Percentiles rank a stretch among this genome's conserved stretches.
These are phyloP conservation scores for Helleia helle DNA, from an alignment of 2,888 invertebrate genomes.

Conservation along the genomic window DNA sequence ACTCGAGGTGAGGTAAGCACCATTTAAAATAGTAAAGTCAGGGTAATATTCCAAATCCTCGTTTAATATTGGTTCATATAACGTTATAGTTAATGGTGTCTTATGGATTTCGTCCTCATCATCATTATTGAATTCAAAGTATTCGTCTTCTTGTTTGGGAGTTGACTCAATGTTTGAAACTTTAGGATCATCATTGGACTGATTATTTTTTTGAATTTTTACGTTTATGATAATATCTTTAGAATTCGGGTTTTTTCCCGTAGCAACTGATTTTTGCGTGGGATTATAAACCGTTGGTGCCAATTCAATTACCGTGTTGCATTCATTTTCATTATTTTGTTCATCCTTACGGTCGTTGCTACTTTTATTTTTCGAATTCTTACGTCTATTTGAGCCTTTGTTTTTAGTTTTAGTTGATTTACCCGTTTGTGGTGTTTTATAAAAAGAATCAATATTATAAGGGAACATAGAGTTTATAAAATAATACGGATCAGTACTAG, in stretches of 20 bases:
- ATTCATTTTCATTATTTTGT: slow-evolving; percentile 15
- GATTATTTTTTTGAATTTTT: slow-evolving; percentile 25
- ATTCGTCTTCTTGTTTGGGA: not conserved
- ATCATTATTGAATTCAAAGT: not conserved
- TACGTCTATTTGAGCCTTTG: slow-evolving; percentile 7
- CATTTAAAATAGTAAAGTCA: slow-evolving; percentile 37
- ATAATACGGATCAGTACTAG: slow-evolving; percentile 8
- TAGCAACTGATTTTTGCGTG: not conserved
- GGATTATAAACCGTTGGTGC: slow-evolving; percentile 2
- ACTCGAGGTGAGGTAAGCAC: slow-evolving; percentile 27
- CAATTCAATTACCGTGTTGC: slow-evolving; percentile 10
- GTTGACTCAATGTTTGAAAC: slow-evolving; percentile 25
- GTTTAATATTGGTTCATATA: not conserved
- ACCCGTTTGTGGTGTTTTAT: slow-evolving; percentile 18
- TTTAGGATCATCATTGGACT: slow-evolving; percentile 27
- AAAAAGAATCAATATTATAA: slow-evolving; percentile 22
- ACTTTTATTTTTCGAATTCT: slow-evolving; percentile 10
- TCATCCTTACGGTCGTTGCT: slow-evolving; percentile 15
- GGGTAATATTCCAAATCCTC: slow-evolving; percentile 44
- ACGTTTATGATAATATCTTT: slow-evolving; percentile 21
- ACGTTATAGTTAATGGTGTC: not conserved
- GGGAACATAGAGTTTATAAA: slow-evolving; percentile 18
- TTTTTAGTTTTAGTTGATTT: slow-evolving; percentile 9
- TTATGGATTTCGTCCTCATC: not conserved
- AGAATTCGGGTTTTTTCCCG: not conserved